Conservation (phyloP, 2,113 vertebrate species). For the Stigmatopora argus region DNA sequence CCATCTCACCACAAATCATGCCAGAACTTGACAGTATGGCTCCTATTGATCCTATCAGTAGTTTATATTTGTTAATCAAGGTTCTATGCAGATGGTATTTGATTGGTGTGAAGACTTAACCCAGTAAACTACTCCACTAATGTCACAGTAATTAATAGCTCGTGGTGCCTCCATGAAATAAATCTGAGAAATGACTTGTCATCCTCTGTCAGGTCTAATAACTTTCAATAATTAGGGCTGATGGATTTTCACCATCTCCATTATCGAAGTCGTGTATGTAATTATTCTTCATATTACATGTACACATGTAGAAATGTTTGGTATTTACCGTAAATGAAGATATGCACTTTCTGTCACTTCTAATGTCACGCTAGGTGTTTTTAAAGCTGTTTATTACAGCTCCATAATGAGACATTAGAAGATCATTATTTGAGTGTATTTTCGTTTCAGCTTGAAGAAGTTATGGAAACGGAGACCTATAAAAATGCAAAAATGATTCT, state of each 20-base stretch:
- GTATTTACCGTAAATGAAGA: conserved; percentile 83
- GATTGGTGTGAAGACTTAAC: conserved; percentile 91
- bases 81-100: conserved; percentile 86
- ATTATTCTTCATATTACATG: conserved; percentile 99
- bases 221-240: conserved; percentile 99
- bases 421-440: conserved; percentile 16
- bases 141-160: conserved; percentile 97
- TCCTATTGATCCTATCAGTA: conserved; percentile 74
- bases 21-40: conserved; percentile 48
- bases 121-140: conserved; percentile 90
- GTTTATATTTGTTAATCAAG: conserved; percentile 81
- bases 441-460: conserved; percentile 86
- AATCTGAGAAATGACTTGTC: conserved; percentile 99
- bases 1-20: not conserved
- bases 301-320: conserved; percentile 94
- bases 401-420: conserved; percentile 25
- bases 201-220: conserved; percentile 99
- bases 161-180: conserved; percentile 92
- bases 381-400: conserved; percentile 6
- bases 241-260: conserved; percentile 99
- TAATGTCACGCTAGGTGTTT: conserved; percentile 28
- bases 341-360: conserved; percentile 48
- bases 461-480: conserved; percentile 98
- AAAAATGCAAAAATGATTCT: conserved; percentile 97
- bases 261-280: conserved; percentile 99